Conservation (phyloP, 2,797 vertebrate species). For the Pseudomugil tenellus region DNA sequence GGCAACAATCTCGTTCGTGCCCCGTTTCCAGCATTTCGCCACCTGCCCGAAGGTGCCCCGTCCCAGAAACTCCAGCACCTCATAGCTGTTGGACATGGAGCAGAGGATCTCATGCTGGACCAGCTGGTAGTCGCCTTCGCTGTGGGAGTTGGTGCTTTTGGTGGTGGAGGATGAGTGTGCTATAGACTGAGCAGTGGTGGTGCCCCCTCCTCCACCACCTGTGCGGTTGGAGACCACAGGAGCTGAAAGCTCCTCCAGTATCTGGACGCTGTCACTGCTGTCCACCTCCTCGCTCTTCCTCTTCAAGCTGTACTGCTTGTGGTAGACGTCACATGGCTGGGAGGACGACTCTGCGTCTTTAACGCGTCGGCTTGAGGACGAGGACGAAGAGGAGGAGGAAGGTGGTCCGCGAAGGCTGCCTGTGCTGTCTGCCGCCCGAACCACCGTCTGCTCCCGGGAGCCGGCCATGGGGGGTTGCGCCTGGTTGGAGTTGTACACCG, state of each 20-base stretch:
- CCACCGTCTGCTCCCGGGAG: constrained; percentile 86
- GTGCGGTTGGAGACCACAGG: constrained; percentile 90
- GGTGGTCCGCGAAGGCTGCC: constrained; percentile 85
- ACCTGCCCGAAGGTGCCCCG: constrained; percentile 97
- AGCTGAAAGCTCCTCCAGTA: constrained; percentile 97
- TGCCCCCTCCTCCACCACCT: constrained; percentile 79
- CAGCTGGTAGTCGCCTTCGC: constrained; percentile 98
- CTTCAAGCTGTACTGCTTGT: constrained; percentile 95
- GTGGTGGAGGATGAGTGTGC: constrained; percentile 89
- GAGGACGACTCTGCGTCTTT: constrained; percentile 84
- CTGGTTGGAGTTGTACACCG: constrained; percentile 85
- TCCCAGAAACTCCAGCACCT: constrained; percentile 97
- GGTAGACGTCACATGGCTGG: constrained; percentile 87
- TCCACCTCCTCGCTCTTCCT: constrained; percentile 93
- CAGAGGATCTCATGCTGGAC: constrained; percentile 98
- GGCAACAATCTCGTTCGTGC: constrained; percentile 97
- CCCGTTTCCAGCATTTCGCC: constrained; percentile 97
- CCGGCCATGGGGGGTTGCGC: constrained; percentile 74
- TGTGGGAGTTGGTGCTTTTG: constrained; percentile 95
- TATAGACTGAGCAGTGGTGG: constrained; percentile 91
- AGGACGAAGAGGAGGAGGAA: constrained; percentile 79
- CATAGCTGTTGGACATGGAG: constrained; percentile 97
- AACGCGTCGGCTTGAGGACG: constrained; percentile 84
- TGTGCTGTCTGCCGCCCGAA: constrained; percentile 94
- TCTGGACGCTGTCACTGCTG: constrained; percentile 98